These are phyloP conservation scores for Platycheirus albimanus DNA, from an alignment of 2,888 invertebrate genomes.

Conservation along the genomic window DNA sequence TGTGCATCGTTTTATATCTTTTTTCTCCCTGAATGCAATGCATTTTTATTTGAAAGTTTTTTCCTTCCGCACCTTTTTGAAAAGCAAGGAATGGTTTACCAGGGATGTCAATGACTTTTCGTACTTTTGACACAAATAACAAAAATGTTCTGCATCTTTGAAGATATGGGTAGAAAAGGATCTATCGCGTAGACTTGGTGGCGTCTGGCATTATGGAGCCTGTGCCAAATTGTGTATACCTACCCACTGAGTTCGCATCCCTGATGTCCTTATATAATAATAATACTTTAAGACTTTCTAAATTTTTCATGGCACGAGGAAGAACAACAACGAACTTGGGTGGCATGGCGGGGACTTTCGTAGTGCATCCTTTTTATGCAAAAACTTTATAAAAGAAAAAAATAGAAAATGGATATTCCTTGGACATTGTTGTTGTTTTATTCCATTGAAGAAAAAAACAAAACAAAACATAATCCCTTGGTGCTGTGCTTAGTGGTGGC, in stretches of 20 bases:
- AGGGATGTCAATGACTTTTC: slow-evolving; percentile 63
- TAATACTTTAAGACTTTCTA: slow-evolving; percentile 15
- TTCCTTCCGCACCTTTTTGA: slow-evolving; percentile 6
- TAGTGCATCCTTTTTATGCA: slow-evolving; percentile 47
- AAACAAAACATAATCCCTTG: slow-evolving; percentile 11
- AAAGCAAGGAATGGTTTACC: neutral
- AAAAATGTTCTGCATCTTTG: slow-evolving; percentile 24
- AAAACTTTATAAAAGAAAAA: slow-evolving; percentile 8
- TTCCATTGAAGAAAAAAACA: slow-evolving; percentile 12
- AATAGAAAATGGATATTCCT: slow-evolving; percentile 26
- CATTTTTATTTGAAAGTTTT: slow-evolving; percentile 20
- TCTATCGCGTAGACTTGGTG: slow-evolving; percentile 55
- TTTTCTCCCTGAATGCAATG: slow-evolving; percentile 15
- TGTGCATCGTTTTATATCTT: neutral
- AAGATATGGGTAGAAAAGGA: slow-evolving; percentile 6
- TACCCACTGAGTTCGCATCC: slow-evolving; percentile 42
- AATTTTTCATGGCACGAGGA: slow-evolving; percentile 3
- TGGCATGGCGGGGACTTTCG: neutral
- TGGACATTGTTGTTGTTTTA: slow-evolving; percentile 12
- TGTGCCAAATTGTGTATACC: slow-evolving; percentile 57
- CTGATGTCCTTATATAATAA: slow-evolving; percentile 20
- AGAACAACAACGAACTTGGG: neutral
- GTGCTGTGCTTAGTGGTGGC: slow-evolving; percentile 35
- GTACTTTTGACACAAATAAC: slow-evolving; percentile 69
- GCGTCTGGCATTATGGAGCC: slow-evolving; percentile 64